These are phyloP conservation scores for Steromphala cineraria DNA, from an alignment of 2,888 invertebrate genomes.

Conservation along the genomic window DNA sequence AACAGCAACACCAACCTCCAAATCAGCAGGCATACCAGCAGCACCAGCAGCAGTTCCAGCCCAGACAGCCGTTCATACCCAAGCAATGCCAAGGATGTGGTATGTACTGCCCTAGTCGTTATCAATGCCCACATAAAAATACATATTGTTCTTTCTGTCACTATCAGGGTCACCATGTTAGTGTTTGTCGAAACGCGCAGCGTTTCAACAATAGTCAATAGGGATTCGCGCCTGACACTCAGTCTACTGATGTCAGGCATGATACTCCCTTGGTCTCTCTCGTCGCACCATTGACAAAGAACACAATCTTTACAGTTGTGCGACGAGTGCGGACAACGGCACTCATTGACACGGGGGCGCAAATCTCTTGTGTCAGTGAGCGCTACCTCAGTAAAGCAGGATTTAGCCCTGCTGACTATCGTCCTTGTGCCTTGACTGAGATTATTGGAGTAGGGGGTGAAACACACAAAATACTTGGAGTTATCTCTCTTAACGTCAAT, in stretches of 20 bases:
- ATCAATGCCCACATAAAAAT: background rate
- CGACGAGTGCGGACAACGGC: background rate
- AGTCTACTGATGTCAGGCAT: background rate
- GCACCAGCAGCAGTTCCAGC: too few species aligned
- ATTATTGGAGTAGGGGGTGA: too few species aligned
- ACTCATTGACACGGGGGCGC: background rate
- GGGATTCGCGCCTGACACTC: background rate
- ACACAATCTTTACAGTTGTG: background rate
- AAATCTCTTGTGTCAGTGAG: too few species aligned
- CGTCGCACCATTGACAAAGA: background rate
- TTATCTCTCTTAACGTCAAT: background rate
- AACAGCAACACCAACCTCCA: too few species aligned
- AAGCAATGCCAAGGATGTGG: background rate
- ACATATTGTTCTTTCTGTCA: background rate
- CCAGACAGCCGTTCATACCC: too few species aligned
- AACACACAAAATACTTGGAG: too few species aligned
- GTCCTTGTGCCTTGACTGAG: too few species aligned
- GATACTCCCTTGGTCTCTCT: background rate
- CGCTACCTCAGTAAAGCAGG: background rate
- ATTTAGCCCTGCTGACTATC: background rate
- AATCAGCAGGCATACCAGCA: too few species aligned
- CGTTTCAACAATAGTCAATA: background rate
- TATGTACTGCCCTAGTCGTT: background rate
- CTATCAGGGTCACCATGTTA: background rate
- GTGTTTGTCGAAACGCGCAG: background rate